These are phyloP conservation scores for Porites cylindrica DNA, from an alignment of 92 coral and sea anemone species.

Conservation along the genomic window DNA sequence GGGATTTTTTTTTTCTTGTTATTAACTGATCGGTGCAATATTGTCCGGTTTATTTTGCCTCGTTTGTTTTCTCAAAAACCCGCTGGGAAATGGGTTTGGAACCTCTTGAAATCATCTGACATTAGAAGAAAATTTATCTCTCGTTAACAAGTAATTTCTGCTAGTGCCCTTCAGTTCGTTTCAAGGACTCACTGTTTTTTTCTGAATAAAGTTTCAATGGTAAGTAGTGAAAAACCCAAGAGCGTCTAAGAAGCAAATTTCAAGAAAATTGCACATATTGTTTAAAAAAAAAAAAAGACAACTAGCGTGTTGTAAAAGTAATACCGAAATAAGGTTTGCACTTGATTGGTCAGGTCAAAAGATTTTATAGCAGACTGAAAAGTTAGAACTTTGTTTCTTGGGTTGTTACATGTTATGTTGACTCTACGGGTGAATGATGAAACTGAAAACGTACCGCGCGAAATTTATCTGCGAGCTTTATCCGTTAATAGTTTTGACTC, in stretches of 20 bases:
- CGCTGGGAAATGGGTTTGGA: conserved; percentile 34
- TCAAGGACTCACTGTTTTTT: conserved; percentile 19
- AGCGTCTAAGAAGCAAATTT: no score
- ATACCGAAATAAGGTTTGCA: no score
- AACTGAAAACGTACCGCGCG: no score
- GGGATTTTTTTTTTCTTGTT: neutral
- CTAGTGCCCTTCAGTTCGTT: conserved; percentile 11
- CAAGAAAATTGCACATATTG: no score
- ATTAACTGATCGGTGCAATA: neutral
- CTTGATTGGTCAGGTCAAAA: no score
- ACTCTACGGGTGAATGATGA: no score
- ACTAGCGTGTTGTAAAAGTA: no score
- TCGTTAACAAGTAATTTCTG: conserved; percentile 34
- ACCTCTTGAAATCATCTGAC: conserved; percentile 46
- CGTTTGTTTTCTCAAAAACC: conserved; percentile 38
- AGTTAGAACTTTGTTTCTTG: no score
- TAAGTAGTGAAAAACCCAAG: neutral
- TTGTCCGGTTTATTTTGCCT: conserved; percentile 14
- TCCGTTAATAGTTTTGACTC: neutral
- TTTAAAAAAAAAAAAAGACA: no score
- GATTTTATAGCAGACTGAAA: no score
- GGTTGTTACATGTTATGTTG: no score
- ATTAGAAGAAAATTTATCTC: conserved; percentile 29
- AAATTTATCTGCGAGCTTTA: neutral
- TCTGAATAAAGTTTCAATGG: neutral